phyloP scores from a whole-genome alignment of 2,797 vertebrate genomes.

The Threskiornis aethiopicus region DNA sequence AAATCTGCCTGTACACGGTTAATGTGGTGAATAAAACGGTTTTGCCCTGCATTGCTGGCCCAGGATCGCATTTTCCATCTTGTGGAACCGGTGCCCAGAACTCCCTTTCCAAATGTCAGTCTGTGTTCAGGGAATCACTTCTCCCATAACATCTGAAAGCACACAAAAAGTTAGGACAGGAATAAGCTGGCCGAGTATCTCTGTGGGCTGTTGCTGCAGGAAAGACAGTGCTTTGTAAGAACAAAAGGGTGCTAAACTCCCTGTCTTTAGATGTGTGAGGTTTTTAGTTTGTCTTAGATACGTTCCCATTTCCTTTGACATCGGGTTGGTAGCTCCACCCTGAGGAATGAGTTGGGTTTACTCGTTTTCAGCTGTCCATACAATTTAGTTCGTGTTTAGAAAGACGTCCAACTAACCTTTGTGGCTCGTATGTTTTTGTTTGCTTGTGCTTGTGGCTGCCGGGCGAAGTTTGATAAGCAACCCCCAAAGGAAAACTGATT shows the following conservation, averaged over 20 bases:
- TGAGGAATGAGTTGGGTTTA: not conserved
- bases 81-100: rapidly evolving
- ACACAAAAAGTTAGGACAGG: not conserved
- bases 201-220: rapidly evolving
- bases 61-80: rapidly evolving
- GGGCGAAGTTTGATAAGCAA: not conserved
- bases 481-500: not conserved
- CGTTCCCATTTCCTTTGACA: not conserved
- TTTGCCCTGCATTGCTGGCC: not conserved
- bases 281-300: not conserved
- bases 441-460: rapidly evolving
- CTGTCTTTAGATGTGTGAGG: not conserved
- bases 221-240: not conserved
- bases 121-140: not conserved
- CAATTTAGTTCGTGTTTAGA: not conserved
- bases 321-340: not conserved
- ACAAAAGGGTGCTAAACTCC: not conserved
- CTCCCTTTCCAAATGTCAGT: not conserved
- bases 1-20: not conserved
- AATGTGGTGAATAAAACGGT: not conserved
- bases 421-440: rapidly evolving
- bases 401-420: not conserved
- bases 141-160: not conserved
- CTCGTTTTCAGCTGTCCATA: rapidly evolving
- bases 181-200: rapidly evolving